Conservation (phyloP, 2,113 vertebrate species). For the Eleginops maclovinus region DNA sequence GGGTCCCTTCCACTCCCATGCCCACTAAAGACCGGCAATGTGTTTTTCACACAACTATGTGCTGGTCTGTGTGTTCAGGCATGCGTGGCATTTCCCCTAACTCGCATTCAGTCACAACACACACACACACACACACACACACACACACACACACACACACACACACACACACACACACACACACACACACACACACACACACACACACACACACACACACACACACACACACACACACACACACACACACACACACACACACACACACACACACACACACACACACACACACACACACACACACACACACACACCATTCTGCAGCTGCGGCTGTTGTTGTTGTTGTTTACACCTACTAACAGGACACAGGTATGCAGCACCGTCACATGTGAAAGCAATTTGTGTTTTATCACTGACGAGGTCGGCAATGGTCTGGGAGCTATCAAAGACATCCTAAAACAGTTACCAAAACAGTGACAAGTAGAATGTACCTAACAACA, state of each 20-base stretch:
- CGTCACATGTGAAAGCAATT: constrained; percentile 51
- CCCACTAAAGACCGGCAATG: constrained; percentile 76
- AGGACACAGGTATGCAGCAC: constrained; percentile 57
- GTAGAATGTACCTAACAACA: background rate
- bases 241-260: no score
- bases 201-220: constrained; percentile 48
- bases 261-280: constrained; percentile 48
- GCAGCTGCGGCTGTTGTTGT: constrained; percentile 59
- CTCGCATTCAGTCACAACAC: constrained; percentile 76
- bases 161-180: constrained; percentile 48
- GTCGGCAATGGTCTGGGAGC: constrained; percentile 33
- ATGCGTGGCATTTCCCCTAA: constrained; percentile 86
- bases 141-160: constrained; percentile 50
- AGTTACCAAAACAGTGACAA: background rate
- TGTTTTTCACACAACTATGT: constrained; percentile 82
- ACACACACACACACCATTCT: constrained; percentile 41
- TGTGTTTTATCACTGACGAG: constrained; percentile 39
- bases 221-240: constrained; percentile 48
- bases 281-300: constrained; percentile 52
- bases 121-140: constrained; percentile 55
- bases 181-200: constrained; percentile 48
- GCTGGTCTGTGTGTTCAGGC: constrained; percentile 82
- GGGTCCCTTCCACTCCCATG: constrained; percentile 72
- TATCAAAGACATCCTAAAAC: constrained; percentile 31
- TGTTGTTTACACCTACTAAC: constrained; percentile 46